These are phyloP conservation scores for fruit fly (Drosophila melanogaster) DNA, from an alignment of 1,140 invertebrate genomes.

Conservation along the genomic window DNA sequence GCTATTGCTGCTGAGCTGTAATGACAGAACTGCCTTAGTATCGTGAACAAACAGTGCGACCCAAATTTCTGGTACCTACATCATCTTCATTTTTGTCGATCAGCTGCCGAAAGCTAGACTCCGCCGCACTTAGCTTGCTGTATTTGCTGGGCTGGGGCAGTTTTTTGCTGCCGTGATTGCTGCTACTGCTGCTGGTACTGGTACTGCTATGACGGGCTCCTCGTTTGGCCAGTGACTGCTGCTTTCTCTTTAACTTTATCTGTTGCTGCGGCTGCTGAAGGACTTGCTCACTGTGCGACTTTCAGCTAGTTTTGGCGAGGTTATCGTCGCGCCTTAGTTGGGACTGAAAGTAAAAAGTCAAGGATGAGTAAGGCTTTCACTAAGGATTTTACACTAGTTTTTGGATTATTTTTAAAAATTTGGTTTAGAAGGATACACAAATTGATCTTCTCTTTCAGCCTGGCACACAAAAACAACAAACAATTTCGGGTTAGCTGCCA, in stretches of 20 bases:
- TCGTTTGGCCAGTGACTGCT: constrained; percentile 31
- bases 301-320: constrained; percentile 84
- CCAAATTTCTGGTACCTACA: constrained; percentile 25
- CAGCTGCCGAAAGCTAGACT: constrained; percentile 45
- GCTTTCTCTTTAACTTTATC: constrained; percentile 34
- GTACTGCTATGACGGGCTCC: constrained; percentile 10
- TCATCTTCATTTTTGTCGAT: constrained; percentile 57
- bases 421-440: constrained; percentile 8
- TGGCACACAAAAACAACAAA: constrained; percentile 68
- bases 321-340: constrained; percentile 84
- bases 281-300: constrained; percentile 62
- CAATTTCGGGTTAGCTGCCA: constrained; percentile 32
- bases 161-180: constrained; percentile 8
- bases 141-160: constrained; percentile 8
- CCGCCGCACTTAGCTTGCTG: constrained; percentile 36
- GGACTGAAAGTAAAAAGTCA: constrained; percentile 53
- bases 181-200: constrained; percentile 7
- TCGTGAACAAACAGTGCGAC: not conserved
- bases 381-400: not conserved
- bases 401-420: not conserved
- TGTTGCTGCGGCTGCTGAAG: constrained; percentile 37
- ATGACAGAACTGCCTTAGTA: not conserved
- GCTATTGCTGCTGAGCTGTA: constrained; percentile 57
- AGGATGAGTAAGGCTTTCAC: not conserved
- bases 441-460: constrained; percentile 35